Evolutionary conservation across 2,888 invertebrate species (phyloP).

Genomic region (Andrena camellia): DNA sequence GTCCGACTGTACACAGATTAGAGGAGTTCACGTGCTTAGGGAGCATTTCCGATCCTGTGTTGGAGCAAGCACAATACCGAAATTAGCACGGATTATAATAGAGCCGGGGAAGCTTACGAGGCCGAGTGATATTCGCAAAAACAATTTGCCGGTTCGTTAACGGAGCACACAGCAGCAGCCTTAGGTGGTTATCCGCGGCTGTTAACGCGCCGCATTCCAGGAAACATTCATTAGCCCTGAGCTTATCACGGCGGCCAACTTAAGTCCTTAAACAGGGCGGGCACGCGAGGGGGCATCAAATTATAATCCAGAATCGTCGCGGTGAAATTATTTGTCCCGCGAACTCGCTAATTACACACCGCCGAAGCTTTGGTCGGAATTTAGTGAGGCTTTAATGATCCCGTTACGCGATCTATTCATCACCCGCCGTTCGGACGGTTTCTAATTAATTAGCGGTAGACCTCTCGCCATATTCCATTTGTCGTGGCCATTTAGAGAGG

Average conservation of each 20-base stretch:
- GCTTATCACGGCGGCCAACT: conserved; percentile 12
- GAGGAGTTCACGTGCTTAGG: conserved; percentile 58
- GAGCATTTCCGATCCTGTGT: conserved; percentile 61
- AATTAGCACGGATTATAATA: conserved; percentile 68
- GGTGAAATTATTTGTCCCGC: conserved; percentile 55
- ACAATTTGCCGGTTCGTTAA: conserved; percentile 61
- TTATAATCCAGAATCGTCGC: conserved; percentile 39
- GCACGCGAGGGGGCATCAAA: conserved; percentile 18
- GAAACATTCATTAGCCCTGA: conserved; percentile 6
- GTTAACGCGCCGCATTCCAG: conserved; percentile 4
- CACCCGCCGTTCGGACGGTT: conserved; percentile 73
- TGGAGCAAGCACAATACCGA: conserved; percentile 68
- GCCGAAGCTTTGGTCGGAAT: conserved; percentile 68
- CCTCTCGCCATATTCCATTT: conserved; percentile 67
- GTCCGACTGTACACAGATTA: conserved; percentile 71
- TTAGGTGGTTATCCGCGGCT: conserved; percentile 4
- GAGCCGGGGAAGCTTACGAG: conserved; percentile 39
- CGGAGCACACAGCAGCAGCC: conserved; percentile 1
- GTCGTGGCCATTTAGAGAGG: conserved; percentile 32
- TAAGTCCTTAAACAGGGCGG: conserved; percentile 14
- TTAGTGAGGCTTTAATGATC: conserved; percentile 78
- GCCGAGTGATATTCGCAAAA: conserved; percentile 55
- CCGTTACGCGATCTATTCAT: conserved; percentile 78
- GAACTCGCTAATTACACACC: conserved; percentile 72
- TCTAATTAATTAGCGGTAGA: conserved; percentile 79